Base-by-base conservation (phyloP, 2,797 vertebrate species). In the Takifugu rubripes region DNA sequence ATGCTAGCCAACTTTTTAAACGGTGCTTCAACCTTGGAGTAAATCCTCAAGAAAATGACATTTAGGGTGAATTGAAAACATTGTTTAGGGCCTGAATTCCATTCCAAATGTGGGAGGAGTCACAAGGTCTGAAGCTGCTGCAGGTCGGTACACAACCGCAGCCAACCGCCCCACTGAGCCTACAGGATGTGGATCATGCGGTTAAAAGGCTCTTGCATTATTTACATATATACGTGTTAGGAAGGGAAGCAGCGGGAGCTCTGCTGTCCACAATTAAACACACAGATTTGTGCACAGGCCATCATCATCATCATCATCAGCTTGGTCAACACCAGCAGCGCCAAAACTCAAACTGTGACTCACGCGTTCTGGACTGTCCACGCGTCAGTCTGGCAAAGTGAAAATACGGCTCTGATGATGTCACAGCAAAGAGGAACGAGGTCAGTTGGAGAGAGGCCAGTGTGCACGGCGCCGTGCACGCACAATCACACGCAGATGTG, bases 341-440 rank as follows among this genome's bases (percentile, higher is more conserved):
- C 62, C 62, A 57, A 49, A 29, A 59, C n/a, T 42, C 49, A 57
- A 50, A 33, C n/a, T 59, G 49, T 59, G 77, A 91, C 86, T 91
- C 85, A 91, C 90, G 74, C 86, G 79, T 69, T 85, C 80, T 88
- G 69, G 75, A 67, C 77, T 89, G 88, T 87, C 79, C 66, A 68
- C 84, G 76, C 49, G 86, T 84, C 72, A 86, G 77, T 82, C 84
- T 81, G 75, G 75, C 71, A 67, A 47, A 81, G 60, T 74, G 82
- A 82, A 88, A 83, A 64, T 59, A 68, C 16, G 59, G 64, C 59
- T 84, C 88, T 90, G 81, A 79, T 87, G 86, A 87, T 67, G 77
- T 86, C 82, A 90, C 47, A 78, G 73, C 70, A 77, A 84, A 90
- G 64, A 82, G 84, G 79, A 87, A 85, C 78, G 85, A 74, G 79